phyloP scores from a whole-genome alignment of 2,888 invertebrate species.

The Tanypteryx hageni region DNA sequence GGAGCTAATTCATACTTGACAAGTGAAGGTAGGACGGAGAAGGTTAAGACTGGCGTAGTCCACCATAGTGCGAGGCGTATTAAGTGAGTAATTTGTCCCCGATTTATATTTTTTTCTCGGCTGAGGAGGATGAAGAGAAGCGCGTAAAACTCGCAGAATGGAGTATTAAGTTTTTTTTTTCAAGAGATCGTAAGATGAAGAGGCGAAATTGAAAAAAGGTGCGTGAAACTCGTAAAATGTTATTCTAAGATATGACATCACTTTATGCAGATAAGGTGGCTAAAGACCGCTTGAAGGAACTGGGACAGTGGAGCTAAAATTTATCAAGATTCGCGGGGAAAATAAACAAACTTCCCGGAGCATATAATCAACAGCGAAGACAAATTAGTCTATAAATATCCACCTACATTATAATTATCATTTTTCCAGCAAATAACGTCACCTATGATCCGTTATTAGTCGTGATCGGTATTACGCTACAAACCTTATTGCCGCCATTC shows the following conservation, averaged over 20 bases:
- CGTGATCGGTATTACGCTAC: too few species aligned
- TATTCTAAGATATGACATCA: neutral
- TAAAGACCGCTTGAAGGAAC: neutral
- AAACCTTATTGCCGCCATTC: too few species aligned
- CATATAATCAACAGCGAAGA: too few species aligned
- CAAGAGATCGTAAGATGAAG: neutral
- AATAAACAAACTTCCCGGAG: too few species aligned
- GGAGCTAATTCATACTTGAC: slow-evolving; percentile 33
- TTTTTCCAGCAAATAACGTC: too few species aligned
- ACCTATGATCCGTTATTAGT: too few species aligned
- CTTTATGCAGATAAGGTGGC: neutral
- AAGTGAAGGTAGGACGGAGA: slow-evolving; percentile 3
- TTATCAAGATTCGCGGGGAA: too few species aligned
- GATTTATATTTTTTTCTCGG: neutral
- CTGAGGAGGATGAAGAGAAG: neutral
- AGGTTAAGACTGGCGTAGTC: neutral
- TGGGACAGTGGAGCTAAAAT: too few species aligned
- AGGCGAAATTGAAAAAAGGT: neutral
- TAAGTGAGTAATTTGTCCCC: slow-evolving; percentile 22
- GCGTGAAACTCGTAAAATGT: neutral
- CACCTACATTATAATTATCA: too few species aligned
- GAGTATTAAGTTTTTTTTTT: neutral
- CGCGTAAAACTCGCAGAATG: neutral
- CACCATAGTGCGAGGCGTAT: neutral
- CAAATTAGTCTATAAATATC: too few species aligned